phyloP scores from a whole-genome alignment of 2,113 vertebrate genomes.

The Saccopteryx bilineata region DNA sequence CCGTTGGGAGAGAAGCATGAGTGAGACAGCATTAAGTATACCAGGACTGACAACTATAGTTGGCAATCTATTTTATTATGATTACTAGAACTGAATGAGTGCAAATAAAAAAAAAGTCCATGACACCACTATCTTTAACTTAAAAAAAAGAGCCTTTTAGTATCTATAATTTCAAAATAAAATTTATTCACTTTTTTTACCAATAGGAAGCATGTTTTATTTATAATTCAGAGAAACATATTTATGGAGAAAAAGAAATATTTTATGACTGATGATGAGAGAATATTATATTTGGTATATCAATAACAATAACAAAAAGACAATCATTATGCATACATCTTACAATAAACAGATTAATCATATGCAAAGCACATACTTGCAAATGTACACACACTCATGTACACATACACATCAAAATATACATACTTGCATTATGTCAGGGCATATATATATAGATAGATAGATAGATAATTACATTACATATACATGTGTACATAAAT shows the following conservation, averaged over 20 bases:
- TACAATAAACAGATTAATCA: neutral
- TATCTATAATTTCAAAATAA: neutral
- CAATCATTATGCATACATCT: neutral
- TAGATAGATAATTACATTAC: neutral
- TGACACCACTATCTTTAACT: neutral
- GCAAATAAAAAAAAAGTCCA: neutral
- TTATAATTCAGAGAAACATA: neutral
- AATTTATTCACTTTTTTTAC: neutral
- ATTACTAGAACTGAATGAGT: neutral
- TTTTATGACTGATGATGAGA: neutral
- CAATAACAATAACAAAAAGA: neutral
- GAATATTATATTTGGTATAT: neutral
- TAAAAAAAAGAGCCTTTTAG: neutral
- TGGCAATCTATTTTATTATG: neutral
- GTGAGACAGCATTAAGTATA: neutral
- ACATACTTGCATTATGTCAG: neutral
- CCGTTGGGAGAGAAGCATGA: neutral
- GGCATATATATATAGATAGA: neutral
- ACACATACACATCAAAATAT: neutral
- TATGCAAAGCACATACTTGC: neutral
- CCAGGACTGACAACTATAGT: neutral
- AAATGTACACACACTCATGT: neutral
- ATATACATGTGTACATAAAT: neutral
- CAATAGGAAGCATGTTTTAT: neutral
- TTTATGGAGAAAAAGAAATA: neutral